phyloP scores from a whole-genome alignment of 2,797 vertebrate species.

The Trichosurus vulpecula region DNA sequence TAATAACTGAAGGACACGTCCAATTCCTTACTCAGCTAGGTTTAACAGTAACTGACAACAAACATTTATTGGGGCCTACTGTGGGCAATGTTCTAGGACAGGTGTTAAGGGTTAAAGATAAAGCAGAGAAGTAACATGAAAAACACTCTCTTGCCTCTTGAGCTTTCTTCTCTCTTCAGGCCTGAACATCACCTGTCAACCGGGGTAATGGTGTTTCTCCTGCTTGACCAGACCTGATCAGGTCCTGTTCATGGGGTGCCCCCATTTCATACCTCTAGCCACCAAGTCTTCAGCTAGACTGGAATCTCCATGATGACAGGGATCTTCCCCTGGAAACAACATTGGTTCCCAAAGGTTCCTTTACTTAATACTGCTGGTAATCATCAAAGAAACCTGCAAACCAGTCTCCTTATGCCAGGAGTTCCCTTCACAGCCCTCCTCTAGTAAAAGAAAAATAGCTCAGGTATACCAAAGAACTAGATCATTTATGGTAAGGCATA shows the following conservation, averaged over 20 bases:
- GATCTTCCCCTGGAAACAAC: not conserved
- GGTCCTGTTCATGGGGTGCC: not conserved
- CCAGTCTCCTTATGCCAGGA: no score
- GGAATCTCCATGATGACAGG: not conserved
- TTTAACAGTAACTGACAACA: not conserved
- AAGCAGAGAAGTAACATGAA: not conserved
- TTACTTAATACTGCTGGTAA: not conserved
- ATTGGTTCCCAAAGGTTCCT: not conserved
- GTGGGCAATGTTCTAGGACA: not conserved
- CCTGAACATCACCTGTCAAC: not conserved
- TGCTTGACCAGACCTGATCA: not conserved
- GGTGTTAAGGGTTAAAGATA: not conserved
- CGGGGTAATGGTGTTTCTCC: not conserved
- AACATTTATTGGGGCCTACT: not conserved
- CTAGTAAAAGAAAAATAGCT: no score
- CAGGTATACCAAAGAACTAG: not conserved
- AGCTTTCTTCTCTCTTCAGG: not conserved
- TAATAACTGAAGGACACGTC: not conserved
- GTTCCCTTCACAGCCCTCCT: no score
- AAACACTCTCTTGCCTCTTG: not conserved
- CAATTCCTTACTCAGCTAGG: constrained; percentile 5
- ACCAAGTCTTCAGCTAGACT: not conserved
- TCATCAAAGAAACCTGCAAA: no score
- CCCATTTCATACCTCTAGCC: not conserved
- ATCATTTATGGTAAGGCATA: not conserved